Evolutionary conservation across 2,888 invertebrate genomes (phyloP).

Genomic region (Chrysotoxum bicinctum): DNA sequence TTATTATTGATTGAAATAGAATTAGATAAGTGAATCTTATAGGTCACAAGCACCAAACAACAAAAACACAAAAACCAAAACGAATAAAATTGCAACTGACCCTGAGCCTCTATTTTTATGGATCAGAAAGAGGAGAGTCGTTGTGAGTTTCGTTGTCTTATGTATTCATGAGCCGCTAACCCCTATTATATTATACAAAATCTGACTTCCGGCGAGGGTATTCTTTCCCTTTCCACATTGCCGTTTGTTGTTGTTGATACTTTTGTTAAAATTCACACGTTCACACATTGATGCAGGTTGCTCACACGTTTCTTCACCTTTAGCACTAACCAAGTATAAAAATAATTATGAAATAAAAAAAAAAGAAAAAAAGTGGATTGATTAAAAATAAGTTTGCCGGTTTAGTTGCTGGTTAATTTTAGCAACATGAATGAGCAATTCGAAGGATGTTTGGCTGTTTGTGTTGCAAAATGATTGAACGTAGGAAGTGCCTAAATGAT

Average conservation of each 20-base stretch:
- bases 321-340: slow-evolving; percentile 32
- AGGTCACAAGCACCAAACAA: not conserved
- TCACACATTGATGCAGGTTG: slow-evolving; percentile 45
- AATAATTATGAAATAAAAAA: slow-evolving; percentile 28
- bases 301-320: slow-evolving; percentile 62
- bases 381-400: slow-evolving; percentile 5
- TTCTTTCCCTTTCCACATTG: slow-evolving; percentile 34
- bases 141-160: slow-evolving; percentile 33
- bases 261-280: not conserved
- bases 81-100: slow-evolving; percentile 26
- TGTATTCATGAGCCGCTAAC: slow-evolving; percentile 18
- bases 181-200: slow-evolving; percentile 30
- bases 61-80: not conserved
- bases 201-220: slow-evolving; percentile 67
- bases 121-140: slow-evolving; percentile 10
- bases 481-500: slow-evolving; percentile 27
- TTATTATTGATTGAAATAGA: slow-evolving; percentile 3
- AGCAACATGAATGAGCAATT: slow-evolving; percentile 23
- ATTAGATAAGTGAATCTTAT: not conserved
- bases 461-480: not conserved
- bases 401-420: slow-evolving; percentile 38
- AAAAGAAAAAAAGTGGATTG: slow-evolving; percentile 41
- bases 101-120: slow-evolving; percentile 48
- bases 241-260: not conserved
- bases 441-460: slow-evolving; percentile 11